Base-by-base conservation (phyloP, 2,113 vertebrate species). In the Camelus bactrianus region DNA sequence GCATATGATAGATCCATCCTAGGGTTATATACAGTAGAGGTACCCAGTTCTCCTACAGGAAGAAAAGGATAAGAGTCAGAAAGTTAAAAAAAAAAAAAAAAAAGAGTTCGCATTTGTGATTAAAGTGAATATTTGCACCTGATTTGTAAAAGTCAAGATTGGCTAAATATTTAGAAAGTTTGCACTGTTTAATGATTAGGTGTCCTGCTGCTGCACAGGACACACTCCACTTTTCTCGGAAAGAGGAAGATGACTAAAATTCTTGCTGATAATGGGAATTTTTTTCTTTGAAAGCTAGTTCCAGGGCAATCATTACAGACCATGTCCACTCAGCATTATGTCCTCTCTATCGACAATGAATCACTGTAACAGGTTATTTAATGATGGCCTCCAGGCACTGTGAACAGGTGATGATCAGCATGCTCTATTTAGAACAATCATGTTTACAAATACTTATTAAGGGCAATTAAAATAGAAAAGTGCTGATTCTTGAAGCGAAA, bases 401-500 rank as follows among this genome's bases (percentile, higher is more conserved):
- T 16, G 30, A 62, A 80, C 8, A 54, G 20, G 20, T 75, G 75
- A 48, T 35, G 42, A 26, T 32, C 64, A 70, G 19, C 12, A 38
- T 50, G 81, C 20, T 82, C 82, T 88, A 26, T 67, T 83, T 81
- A 75, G 50, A 77, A 80, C 7, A 81, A 26, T 69, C 60, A 32
- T 70, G 6, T 88, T 89, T 85, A 76, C 52, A 76, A 93, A 76
- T 50, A 75, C 52, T 91, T 80, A 94, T 11, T 35, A 80, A 92
- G 30, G 42, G 6, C 24, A 92, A 87, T 77, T 96, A 81, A 79
- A 76, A 46, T 12, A 56, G 88, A 19, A 93, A 94, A 80, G 26
- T 87, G 67, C 54, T 95, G 76, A 94, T 67, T 92, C 65, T 80
- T 84, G 19, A 90, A 76, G 13, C 20, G 81, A 87, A 83, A 80